Conservation (phyloP, 2,888 invertebrate species). For the Drosophila subsilvestris region DNA sequence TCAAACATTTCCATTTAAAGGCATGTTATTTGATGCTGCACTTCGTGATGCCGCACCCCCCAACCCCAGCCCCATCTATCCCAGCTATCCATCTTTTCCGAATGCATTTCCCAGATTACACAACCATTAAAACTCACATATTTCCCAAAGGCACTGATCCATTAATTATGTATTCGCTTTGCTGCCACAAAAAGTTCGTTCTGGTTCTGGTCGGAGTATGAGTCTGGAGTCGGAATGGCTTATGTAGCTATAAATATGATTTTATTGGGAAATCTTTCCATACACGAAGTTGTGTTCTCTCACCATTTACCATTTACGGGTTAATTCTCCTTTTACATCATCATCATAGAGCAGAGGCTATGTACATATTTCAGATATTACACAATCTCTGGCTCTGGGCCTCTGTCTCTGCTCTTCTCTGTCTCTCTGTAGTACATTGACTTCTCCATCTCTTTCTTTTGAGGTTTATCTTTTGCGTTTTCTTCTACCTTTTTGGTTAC, state of each 20-base stretch:
- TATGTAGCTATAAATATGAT: constrained; percentile 60
- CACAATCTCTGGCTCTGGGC: constrained; percentile 43
- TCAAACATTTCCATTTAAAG: constrained; percentile 59
- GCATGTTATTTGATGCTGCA: constrained; percentile 40
- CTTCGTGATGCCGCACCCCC: constrained; percentile 14
- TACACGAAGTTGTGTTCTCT: constrained; percentile 44
- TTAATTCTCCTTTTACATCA: neutral
- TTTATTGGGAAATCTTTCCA: constrained; percentile 42
- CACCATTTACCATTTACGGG: constrained; percentile 1
- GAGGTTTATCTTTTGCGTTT: constrained; percentile 12
- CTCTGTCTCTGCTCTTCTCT: neutral
- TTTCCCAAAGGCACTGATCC: constrained; percentile 49
- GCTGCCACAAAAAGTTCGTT: constrained; percentile 44
- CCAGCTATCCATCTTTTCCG: neutral
- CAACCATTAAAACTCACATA: constrained; percentile 41
- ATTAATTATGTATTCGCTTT: constrained; percentile 63
- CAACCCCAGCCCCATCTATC: neutral
- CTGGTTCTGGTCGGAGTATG: constrained; percentile 2
- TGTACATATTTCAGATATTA: constrained; percentile 47
- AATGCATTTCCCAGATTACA: constrained; percentile 58
- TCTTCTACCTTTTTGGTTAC: constrained; percentile 26
- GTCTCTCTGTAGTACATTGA: constrained; percentile 49
- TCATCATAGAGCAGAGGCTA: neutral
- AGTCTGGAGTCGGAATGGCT: too few relatives aligned
- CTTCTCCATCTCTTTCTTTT: constrained; percentile 41